These are phyloP conservation scores for Agrotis clavis DNA, from an alignment of 2,888 invertebrate species.

Conservation along the genomic window DNA sequence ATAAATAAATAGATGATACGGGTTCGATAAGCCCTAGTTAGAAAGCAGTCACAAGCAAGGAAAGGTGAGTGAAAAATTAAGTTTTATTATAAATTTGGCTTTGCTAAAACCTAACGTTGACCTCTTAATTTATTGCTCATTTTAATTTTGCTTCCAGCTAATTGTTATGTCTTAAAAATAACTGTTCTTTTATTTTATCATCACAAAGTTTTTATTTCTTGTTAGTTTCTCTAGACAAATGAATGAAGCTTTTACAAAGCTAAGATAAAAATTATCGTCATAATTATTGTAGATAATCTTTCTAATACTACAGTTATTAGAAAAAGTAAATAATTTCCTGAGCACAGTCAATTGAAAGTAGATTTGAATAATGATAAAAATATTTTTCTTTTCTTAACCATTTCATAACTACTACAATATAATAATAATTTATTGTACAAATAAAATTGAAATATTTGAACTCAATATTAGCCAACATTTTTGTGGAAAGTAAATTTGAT, in stretches of 20 bases:
- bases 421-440: too few relatives aligned
- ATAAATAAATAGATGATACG: conserved; percentile 67
- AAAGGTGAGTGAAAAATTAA: conserved; percentile 48
- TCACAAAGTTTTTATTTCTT: too few relatives aligned
- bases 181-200: too few relatives aligned
- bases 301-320: not conserved
- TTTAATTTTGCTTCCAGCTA: not conserved
- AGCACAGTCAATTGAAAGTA: not conserved
- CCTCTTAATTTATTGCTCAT: not conserved
- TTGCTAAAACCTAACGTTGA: too few relatives aligned
- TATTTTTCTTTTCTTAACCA: too few relatives aligned
- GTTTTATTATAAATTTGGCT: not conserved
- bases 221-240: not conserved
- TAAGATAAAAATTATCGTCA: not conserved
- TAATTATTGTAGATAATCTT: not conserved
- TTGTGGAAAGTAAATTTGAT: too few relatives aligned
- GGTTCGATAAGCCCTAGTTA: conserved; percentile 51
- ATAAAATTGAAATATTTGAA: too few relatives aligned
- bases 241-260: not conserved
- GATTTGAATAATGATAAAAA: too few relatives aligned
- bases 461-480: too few relatives aligned
- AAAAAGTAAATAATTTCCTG: not conserved
- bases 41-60: conserved; percentile 3
- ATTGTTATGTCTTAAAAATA: not conserved
- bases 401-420: too few relatives aligned